A percentile compares a stretch with the other conserved stretches of the same genome.
Evolutionary conservation across 92 coral and sea anemone species (phyloP).

Genomic region (Siderastrea siderea): DNA sequence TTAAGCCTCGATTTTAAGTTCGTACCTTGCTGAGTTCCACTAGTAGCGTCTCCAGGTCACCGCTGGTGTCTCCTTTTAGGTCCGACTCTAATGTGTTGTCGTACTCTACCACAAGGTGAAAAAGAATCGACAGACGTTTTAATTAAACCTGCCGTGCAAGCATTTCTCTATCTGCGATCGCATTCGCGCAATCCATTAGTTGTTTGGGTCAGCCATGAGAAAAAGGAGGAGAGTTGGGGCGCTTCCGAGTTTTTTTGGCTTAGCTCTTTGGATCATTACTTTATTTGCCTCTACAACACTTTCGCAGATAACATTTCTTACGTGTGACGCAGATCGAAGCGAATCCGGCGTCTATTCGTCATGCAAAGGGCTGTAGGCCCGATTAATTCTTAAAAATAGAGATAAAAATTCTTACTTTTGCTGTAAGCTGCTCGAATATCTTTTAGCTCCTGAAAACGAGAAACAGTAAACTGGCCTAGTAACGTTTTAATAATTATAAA

Average conservation of each 20-base stretch:
- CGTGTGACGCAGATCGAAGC: neutral
- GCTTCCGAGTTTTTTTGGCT: too few species aligned
- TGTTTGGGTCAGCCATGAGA: too few species aligned
- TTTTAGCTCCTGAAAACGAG: slow-evolving; percentile 77
- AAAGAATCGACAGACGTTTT: too few species aligned
- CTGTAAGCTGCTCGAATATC: slow-evolving; percentile 84
- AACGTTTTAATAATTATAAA: neutral
- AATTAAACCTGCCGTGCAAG: too few species aligned
- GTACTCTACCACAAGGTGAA: slow-evolving; percentile 71
- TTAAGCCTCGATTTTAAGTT: neutral
- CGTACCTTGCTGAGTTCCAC: slow-evolving; percentile 88
- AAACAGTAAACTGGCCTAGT: neutral
- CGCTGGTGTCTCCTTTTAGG: slow-evolving; percentile 88
- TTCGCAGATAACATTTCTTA: too few species aligned
- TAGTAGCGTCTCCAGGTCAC: slow-evolving; percentile 85
- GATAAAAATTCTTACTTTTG: slow-evolving; percentile 65
- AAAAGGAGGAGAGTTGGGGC: too few species aligned
- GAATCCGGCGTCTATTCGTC: neutral
- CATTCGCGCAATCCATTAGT: too few species aligned
- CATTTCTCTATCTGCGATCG: too few species aligned
- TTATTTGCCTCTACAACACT: too few species aligned
- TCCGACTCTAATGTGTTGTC: slow-evolving; percentile 81
- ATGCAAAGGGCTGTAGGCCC: neutral
- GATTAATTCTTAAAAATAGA: too few species aligned
- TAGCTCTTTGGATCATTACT: too few species aligned